Base-by-base conservation (phyloP, 2,797 vertebrate genomes). In the Limnodromus scolopaceus region DNA sequence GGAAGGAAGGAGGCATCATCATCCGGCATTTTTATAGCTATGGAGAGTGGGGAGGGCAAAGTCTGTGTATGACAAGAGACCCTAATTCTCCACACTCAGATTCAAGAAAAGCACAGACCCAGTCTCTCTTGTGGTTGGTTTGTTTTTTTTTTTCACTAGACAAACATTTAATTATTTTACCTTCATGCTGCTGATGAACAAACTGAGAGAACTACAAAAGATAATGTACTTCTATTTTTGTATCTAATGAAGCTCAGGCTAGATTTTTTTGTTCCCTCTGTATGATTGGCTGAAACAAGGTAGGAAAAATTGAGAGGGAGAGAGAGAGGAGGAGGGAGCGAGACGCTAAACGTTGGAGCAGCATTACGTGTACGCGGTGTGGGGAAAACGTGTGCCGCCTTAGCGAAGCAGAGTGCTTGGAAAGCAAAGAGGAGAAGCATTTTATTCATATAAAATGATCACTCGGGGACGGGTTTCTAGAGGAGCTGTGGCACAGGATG, bases 151-250 rank as follows among this genome's bases (percentile, higher is more conserved):
- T 81, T 86, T 39, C 72, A 66, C 60, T 48, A 87, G 72, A 83
- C 64, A 95, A 97, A 91, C 89, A 87, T 92, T 92, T 96, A 95
- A 85, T 97, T 97, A 92, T 96, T 95, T 84, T 97, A 72, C 81
- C 65, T 92, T 81, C n/a, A 1, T 39, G 79, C 90, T 2, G 36
- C 74, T 53, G n/a, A 65, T 78, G 88, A 89, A 96, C 92, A 84
- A 93, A 86, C 63, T 32, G 95, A 80, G 89, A 95, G 91, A 89
- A 66, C 78, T 79, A 81, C 95, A 94, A 65, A 88, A 96, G 91
- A 96, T 76, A 94, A 96, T 71, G 63, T 18, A 30, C 77, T 97
- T 96, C 97, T 98, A 95, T 97, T 97, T 98, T 96, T 92, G 34
- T 46, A 57, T 82, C 82, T 97, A 93, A 96, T 93, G 95, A 97